Evolutionary conservation across 2,888 invertebrate genomes (phyloP).

Genomic region (Pristionchus exspectatus): DNA sequence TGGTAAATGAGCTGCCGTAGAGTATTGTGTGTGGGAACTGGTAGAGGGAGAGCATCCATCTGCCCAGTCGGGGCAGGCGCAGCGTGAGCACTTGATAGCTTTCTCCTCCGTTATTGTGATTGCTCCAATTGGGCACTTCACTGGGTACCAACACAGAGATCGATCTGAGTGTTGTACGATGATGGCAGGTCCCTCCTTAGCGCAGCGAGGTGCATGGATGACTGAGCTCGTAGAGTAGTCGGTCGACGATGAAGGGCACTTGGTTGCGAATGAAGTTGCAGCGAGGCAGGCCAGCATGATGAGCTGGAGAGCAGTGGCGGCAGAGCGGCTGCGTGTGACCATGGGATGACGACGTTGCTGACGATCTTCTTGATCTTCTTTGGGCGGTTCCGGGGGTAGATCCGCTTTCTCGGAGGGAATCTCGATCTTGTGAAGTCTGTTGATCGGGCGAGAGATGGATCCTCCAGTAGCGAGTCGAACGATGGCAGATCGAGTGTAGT

Average conservation of each 20-base stretch:
- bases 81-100: background rate
- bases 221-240: background rate
- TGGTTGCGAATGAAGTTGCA: background rate
- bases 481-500: constrained; percentile 27
- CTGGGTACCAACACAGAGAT: constrained; percentile 44
- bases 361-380: background rate
- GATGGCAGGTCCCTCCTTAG: background rate
- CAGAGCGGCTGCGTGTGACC: background rate
- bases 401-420: constrained; percentile 31
- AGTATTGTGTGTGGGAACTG: background rate
- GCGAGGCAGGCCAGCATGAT: background rate
- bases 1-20: background rate
- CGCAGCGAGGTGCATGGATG: constrained; percentile 26
- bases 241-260: constrained; percentile 2
- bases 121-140: constrained; percentile 37
- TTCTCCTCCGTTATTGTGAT: background rate
- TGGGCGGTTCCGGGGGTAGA: background rate
- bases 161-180: background rate
- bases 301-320: background rate
- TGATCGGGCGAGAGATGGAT: constrained; percentile 42
- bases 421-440: constrained; percentile 50
- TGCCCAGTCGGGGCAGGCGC: constrained; percentile 36
- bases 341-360: background rate
- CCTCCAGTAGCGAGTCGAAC: constrained; percentile 41
- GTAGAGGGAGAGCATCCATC: constrained; percentile 19